Base-by-base conservation (phyloP, 2,113 vertebrate species). In the Syngnathus floridae region DNA sequence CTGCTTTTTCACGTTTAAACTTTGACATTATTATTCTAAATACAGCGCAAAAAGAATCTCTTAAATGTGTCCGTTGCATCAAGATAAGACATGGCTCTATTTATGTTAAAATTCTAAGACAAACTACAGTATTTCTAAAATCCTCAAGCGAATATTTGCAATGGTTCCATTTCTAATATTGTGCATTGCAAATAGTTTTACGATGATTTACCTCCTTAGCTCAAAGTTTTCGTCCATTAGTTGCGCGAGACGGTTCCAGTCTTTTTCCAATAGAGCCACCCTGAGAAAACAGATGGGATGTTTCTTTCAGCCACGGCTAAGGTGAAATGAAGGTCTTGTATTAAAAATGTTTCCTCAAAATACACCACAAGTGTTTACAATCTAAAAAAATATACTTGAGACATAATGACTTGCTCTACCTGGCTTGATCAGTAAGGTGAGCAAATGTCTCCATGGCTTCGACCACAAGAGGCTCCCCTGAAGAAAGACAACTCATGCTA, bases 201-300 rank as follows among this genome's bases (percentile, higher is more conserved):
- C 26, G 58, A 61, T 12, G 6, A 22, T 26, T 78, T 70, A 92
- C 92, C 92, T 86, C 51, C 92, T 75, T 64, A 93, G 78, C 58
- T 92, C 90, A 67, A 93, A 91, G 84, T 93, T 93, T 78, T 86
- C 75, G 75, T 93, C 89, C 91, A 93, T 93, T 55, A 93, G 81
- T 4, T 91, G 83, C 2, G 89, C 86, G 69, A 93, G 76, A 14
- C 55, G 48, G 45, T 22, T 54, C 91, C 92, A 93, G 81, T 93
- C 87, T 40, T 73, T 71, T 22, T 73, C 63, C 71, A 86, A 70
- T 1, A 93, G 66, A 11, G 88, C 89, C 3, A 2, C 3, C 75
- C 92, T 92, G 68, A 12, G 37, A 62, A 6, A 36, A 63, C 26
- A 73, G 57, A 49, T 56, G 1, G 49, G 48, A 68, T 17, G 17